A percentile compares a stretch with the other conserved stretches of the same genome.
These are phyloP conservation scores for Notothenia rossii DNA, from an alignment of 2,113 vertebrate genomes.

Conservation along the genomic window DNA sequence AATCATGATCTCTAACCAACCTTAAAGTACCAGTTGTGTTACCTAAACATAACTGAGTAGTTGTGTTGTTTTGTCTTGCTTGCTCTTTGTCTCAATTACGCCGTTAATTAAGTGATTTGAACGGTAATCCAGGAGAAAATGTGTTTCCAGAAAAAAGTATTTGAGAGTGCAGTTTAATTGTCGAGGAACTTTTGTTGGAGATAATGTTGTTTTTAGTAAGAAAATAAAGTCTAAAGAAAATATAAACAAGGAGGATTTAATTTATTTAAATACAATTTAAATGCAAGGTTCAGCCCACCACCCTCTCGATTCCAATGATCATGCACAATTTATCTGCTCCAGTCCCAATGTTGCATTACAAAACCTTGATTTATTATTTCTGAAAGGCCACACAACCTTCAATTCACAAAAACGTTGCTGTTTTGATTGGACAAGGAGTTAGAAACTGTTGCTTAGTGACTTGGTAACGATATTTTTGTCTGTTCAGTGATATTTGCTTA, in stretches of 20 bases:
- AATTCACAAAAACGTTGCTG: background rate
- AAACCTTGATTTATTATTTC: background rate
- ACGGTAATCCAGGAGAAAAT: no score
- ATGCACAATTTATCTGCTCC: background rate
- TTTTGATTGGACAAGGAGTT: conserved; percentile 1
- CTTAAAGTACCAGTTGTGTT: no score
- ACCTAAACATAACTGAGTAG: no score
- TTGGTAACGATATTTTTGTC: conserved; percentile 37
- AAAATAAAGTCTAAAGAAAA: no score
- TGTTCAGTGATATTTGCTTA: conserved; percentile 39
- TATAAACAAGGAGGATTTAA: no score
- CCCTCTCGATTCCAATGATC: background rate
- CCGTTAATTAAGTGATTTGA: no score
- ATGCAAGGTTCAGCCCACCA: background rate
- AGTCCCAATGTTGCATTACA: conserved; percentile 16
- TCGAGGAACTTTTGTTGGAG: no score
- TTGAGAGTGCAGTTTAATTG: no score
- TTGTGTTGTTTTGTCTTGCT: no score
- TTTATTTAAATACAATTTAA: background rate
- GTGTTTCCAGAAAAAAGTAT: no score
- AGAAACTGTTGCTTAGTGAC: conserved; percentile 51
- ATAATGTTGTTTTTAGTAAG: no score
- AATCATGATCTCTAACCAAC: background rate
- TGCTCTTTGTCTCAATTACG: no score
- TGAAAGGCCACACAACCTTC: conserved; percentile 25